Evolutionary conservation across 2,888 invertebrate genomes (phyloP).

Genomic region (Beris chalybata): DNA sequence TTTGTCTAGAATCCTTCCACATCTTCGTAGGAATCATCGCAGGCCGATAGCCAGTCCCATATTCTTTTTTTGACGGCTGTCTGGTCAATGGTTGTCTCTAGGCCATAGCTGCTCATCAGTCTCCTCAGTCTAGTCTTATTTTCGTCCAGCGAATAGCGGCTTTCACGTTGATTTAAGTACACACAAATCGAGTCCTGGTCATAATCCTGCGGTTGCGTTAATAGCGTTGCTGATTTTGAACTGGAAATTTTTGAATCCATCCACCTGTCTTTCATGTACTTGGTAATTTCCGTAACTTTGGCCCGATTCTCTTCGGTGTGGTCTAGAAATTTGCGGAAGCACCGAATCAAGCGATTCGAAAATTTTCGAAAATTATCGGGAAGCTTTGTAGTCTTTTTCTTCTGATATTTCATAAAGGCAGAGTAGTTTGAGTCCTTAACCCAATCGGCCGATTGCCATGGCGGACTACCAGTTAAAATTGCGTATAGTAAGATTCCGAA

Average conservation of each 20-base stretch:
- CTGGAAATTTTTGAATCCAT: conserved; percentile 59
- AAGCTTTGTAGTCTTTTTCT: conserved; percentile 63
- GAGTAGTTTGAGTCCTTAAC: conserved; percentile 72
- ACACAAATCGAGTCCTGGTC: conserved; percentile 58
- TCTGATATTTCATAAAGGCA: conserved; percentile 68
- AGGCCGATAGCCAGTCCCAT: conserved; percentile 68
- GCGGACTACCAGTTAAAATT: conserved; percentile 67
- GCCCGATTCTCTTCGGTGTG: conserved; percentile 69
- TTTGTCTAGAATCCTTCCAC: conserved; percentile 37
- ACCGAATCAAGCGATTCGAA: conserved; percentile 67
- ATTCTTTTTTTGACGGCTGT: conserved; percentile 64
- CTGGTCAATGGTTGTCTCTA: conserved; percentile 67
- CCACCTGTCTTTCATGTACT: conserved; percentile 66
- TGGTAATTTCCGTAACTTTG: conserved; percentile 62
- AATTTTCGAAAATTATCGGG: conserved; percentile 65
- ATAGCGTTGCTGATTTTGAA: conserved; percentile 58
- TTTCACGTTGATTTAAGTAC: conserved; percentile 60
- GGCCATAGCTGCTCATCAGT: conserved; percentile 63
- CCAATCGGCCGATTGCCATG: conserved; percentile 72
- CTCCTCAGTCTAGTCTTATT: conserved; percentile 60
- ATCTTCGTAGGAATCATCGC: conserved; percentile 57
- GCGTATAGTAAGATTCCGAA: conserved; percentile 64
- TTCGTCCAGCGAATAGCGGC: conserved; percentile 59
- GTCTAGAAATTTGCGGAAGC: conserved; percentile 71
- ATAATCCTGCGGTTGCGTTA: conserved; percentile 47